Base-by-base conservation (phyloP, 2,797 vertebrate species). In the Pseudochirops cupreus region DNA sequence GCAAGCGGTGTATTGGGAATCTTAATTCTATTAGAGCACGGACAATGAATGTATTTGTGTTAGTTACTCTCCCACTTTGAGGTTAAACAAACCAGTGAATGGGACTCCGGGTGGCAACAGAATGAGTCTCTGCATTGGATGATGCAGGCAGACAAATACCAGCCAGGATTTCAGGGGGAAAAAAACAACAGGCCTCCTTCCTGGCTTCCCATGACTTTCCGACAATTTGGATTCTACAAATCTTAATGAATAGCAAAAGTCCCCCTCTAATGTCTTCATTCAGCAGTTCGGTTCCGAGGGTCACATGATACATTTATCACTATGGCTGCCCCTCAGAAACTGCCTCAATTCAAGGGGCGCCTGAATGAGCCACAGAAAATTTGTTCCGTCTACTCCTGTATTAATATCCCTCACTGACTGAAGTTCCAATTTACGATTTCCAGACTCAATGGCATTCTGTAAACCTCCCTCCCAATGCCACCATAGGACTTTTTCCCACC, bases 31-130 rank as follows among this genome's bases (percentile, higher is more conserved):
- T 97, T 97, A 98, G 92, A 98, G 95, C 94, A 95, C 46, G 96
- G 93, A 98, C 97, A 98, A 98, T 97, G 97, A 97, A 91, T 97
- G 96, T 95, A 96, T 98, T 98, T 98, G 95, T 98, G 97, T 98
- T 98, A 97, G 96, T 97, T 97, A 96, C 93, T 97, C 98, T 98
- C 97, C 95, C 97, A 97, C 96, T 98, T 98, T 97, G 97, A 98
- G 96, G 95, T 97, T 98, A 98, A 98, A 98, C 97, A 98, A 98
- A 98, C 95, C 96, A 95, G 57, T 98, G 97, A 98, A 98, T 98
- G 94, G 97, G 97, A 98, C 96, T 96, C 97, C 93, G 97, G 39
- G 97, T 97, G 96, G 98, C 96, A 96, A 82, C 92, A 98, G 97
- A 98, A 98, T 95, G 96, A 98, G 92, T 94, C 93, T 95, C 94